A percentile compares a stretch with the other conserved stretches of the same genome.
Conservation (phyloP, 2,888 invertebrate genomes). For the Galerucella calmariensis region DNA sequence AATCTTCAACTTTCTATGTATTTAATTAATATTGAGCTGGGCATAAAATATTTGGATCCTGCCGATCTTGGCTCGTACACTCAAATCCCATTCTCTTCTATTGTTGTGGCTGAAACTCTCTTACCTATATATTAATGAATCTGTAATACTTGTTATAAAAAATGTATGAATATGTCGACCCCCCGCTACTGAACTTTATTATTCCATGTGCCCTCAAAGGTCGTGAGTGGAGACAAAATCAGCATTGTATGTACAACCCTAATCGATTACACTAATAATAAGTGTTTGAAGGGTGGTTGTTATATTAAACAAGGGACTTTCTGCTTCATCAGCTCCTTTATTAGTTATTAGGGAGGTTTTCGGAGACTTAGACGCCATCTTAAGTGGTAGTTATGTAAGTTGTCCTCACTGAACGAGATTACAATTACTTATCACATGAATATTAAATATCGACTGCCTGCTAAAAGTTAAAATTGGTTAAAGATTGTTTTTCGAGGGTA, state of each 20-base stretch:
- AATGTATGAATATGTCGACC: background rate
- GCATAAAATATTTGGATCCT: too few species aligned
- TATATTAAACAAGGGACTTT: slow-evolving; percentile 62
- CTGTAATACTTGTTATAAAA: too few species aligned
- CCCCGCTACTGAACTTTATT: slow-evolving; percentile 23
- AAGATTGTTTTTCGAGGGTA: slow-evolving; percentile 40
- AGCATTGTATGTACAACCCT: slow-evolving; percentile 52
- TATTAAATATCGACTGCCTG: slow-evolving; percentile 49
- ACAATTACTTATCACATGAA: slow-evolving; percentile 52
- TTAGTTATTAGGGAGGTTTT: slow-evolving; percentile 60
- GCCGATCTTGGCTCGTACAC: too few species aligned
- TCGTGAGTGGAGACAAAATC: slow-evolving; percentile 36
- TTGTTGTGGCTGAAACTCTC: too few species aligned
- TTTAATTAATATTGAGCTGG: too few species aligned
- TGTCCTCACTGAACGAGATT: slow-evolving; percentile 42
- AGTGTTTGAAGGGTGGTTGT: slow-evolving; percentile 55
- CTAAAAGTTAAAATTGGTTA: slow-evolving; percentile 50
- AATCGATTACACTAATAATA: slow-evolving; percentile 58
- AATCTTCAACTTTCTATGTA: too few species aligned
- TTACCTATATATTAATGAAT: too few species aligned
- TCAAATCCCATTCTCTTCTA: too few species aligned
- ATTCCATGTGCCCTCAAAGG: slow-evolving; percentile 14
- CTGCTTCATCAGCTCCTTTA: slow-evolving; percentile 63
- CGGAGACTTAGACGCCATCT: slow-evolving; percentile 51
- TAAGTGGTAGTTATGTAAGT: slow-evolving; percentile 48